Evolutionary conservation across 1,140 invertebrate species (phyloP), one percentile per base, ranked within the genome.

Genomic region (Drosophila malerkotliana): DNA sequence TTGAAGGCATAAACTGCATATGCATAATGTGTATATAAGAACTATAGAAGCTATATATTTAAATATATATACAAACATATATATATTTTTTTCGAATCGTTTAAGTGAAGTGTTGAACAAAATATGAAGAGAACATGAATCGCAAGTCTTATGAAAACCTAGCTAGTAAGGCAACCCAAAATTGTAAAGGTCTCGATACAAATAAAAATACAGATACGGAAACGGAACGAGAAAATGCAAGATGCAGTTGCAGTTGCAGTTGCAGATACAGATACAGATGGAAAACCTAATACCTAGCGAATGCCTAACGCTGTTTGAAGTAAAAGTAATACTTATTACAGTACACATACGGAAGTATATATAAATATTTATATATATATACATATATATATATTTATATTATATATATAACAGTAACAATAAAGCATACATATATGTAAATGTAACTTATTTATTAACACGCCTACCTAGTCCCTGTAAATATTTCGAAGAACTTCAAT

Each of bases 81-180:
- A 75, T 30, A 68, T 84, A 72, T 80, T 85, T 84, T 84, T 84
- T 80, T 84, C 63, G 71, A 79, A 60, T 69, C 76, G 63, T 82
- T 78, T 82, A 82, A 83, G 79, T 62, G 62, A 30, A 82, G 77
- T 78, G 64, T 78, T 82, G 69, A 82, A 83, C 63, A 83, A 83
- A 77, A 82, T 76, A 71, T 75, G 56, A 44, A 15, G 78, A 78
- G 62, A 71, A 75, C 73, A 77, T 77, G 68, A 83, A 89, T 90
- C 84, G 83, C 84, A 90, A 85, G 87, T 90, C 87, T 90, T 90
- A 90, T 90, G 87, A 90, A 85, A 85, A 61, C 62, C 74, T 85
- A 85, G 81, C 62, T 74, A 48, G 58, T 85, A 85, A 85, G 81
- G 73, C 81, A 85, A 85, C 68, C 41, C 41, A 60, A 81, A 81